phyloP scores from a whole-genome alignment of 1,140 invertebrate species.

The Cataglyphis hispanica region DNA sequence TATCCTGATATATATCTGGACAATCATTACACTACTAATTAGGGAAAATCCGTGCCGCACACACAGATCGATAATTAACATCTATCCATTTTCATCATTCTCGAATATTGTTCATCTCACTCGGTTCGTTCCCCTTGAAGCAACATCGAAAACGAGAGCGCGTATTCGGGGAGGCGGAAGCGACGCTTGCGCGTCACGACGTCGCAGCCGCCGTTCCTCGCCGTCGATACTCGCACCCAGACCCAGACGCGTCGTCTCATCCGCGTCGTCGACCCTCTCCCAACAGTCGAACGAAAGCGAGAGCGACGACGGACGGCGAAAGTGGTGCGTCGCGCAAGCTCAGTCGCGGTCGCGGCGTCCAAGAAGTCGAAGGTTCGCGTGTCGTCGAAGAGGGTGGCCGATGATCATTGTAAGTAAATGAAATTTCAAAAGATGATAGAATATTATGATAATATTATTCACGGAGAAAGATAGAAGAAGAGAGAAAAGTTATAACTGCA shows the following conservation, averaged over 20 bases:
- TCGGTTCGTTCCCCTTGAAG: conserved; percentile 37
- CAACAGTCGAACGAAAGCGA: conserved; percentile 71
- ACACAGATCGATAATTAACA: conserved; percentile 15
- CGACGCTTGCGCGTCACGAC: conserved; percentile 53
- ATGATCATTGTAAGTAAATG: conserved; percentile 5
- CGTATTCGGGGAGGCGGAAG: neutral
- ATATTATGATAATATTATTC: too few relatives aligned
- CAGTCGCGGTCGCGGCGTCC: conserved; percentile 17
- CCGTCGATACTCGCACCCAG: conserved; percentile 67
- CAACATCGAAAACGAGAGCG: neutral
- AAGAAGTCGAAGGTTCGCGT: neutral
- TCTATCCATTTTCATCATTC: neutral
- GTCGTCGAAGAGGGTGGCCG: neutral
- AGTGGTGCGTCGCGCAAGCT: conserved; percentile 70
- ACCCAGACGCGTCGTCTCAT: conserved; percentile 25
- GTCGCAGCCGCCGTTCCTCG: conserved; percentile 3
- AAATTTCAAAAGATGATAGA: neutral
- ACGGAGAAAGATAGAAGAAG: neutral
- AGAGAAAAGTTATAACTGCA: neutral
- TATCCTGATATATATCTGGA: too few relatives aligned
- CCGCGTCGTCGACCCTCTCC: conserved; percentile 42
- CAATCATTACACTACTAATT: neutral
- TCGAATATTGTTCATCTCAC: neutral
- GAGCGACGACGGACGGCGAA: conserved; percentile 61
- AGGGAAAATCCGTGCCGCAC: neutral